Percentiles rank a stretch among this genome's conserved stretches.
phyloP scores from a whole-genome alignment of 2,888 invertebrate species.

The Campoletis raptor region DNA sequence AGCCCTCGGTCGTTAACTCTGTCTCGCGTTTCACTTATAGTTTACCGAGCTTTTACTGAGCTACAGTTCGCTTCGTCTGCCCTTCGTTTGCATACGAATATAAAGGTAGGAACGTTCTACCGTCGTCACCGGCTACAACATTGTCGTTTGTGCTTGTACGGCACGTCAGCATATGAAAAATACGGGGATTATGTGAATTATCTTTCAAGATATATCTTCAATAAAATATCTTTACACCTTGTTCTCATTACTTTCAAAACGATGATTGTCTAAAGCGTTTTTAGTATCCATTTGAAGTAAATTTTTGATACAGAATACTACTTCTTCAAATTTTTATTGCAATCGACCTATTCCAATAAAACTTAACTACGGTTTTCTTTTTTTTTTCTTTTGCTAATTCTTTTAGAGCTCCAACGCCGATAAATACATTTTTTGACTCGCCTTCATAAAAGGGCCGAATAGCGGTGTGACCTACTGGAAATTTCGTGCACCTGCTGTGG shows the following conservation, averaged over 20 bases:
- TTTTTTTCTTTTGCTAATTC: slow-evolving; percentile 13
- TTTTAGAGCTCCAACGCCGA: not conserved
- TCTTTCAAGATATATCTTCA: not conserved
- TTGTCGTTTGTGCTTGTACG: slow-evolving; percentile 1
- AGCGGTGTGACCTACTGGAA: slow-evolving; percentile 21
- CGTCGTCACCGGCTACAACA: not conserved
- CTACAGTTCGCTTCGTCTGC: slow-evolving; percentile 15
- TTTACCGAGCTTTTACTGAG: slow-evolving; percentile 51
- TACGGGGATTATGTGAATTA: slow-evolving; percentile 16
- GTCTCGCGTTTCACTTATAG: slow-evolving; percentile 60
- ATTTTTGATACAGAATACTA: not conserved
- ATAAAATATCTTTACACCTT: not conserved
- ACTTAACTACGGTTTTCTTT: slow-evolving; percentile 1
- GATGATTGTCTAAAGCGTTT: not conserved
- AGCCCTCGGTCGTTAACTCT: slow-evolving; percentile 59
- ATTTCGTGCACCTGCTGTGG: slow-evolving; percentile 66
- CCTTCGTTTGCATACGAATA: slow-evolving; percentile 24
- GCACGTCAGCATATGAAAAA: slow-evolving; percentile 11
- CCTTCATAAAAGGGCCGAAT: slow-evolving; percentile 41
- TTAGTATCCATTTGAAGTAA: not conserved
- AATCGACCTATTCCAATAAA: not conserved
- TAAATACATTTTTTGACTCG: slow-evolving; percentile 36
- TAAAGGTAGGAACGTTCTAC: not conserved
- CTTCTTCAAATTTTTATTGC: not conserved
- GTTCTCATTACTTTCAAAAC: not conserved